Evolutionary conservation across 2,113 vertebrate genomes (phyloP).

Genomic region (Chlamydotis undulata): DNA sequence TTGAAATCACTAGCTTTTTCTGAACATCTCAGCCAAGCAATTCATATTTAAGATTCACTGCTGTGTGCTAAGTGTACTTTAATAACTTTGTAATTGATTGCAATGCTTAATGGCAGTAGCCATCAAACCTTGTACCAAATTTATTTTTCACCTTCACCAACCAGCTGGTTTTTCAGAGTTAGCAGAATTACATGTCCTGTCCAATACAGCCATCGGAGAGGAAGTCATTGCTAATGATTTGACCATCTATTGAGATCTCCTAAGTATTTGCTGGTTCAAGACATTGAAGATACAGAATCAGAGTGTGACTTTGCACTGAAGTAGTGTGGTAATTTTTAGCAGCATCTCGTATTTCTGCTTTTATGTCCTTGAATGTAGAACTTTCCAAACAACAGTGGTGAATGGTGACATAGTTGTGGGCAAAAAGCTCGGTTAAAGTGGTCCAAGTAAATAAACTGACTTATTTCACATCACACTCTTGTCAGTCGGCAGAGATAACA

Average conservation of each 20-base stretch:
- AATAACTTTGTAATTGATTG: neutral
- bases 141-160: neutral
- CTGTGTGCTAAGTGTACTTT: neutral
- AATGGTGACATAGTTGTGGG: conserved; percentile 12
- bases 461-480: neutral
- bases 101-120: neutral
- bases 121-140: neutral
- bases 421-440: neutral
- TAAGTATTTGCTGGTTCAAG: neutral
- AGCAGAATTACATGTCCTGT: neutral
- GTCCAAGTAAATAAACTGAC: neutral
- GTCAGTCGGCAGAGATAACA: neutral
- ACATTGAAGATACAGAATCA: neutral
- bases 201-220: neutral
- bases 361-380: neutral
- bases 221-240: neutral
- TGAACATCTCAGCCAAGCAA: neutral
- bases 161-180: neutral
- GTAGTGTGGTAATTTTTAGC: neutral
- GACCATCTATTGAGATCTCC: neutral
- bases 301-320: neutral
- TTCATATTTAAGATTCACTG: neutral
- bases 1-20: neutral
- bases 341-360: neutral
- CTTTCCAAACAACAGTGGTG: conserved; percentile 7